phyloP scores from a whole-genome alignment of 2,113 vertebrate genomes.

The Lethenteron reissneri region DNA sequence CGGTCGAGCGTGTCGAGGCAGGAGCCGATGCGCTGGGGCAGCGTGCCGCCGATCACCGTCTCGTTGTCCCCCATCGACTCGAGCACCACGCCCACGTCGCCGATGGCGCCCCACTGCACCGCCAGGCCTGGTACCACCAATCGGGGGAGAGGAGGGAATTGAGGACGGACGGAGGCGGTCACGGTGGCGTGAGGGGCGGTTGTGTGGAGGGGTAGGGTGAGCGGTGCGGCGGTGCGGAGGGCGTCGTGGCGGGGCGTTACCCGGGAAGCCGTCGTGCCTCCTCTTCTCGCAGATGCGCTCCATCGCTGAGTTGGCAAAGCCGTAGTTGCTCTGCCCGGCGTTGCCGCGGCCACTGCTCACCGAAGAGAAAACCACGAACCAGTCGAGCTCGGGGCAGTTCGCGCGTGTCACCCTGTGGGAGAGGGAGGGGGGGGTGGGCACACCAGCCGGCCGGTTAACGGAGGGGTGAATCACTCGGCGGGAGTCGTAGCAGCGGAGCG shows the following conservation, averaged over 20 bases:
- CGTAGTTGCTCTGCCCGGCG: conserved; percentile 73
- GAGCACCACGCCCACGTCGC: conserved; percentile 64
- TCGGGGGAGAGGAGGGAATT: not conserved
- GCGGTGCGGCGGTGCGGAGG: not conserved
- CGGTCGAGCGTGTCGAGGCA: conserved; percentile 65
- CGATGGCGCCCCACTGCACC: conserved; percentile 79
- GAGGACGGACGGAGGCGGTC: not conserved
- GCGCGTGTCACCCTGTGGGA: conserved; percentile 42
- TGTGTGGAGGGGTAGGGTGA: not conserved
- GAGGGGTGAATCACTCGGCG: too few species aligned
- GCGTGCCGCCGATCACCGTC: conserved; percentile 43
- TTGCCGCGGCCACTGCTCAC: conserved; percentile 87
- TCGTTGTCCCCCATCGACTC: conserved; percentile 47
- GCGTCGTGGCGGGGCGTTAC: conserved; percentile 13
- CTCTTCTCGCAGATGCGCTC: conserved; percentile 80
- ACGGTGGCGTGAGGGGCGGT: not conserved
- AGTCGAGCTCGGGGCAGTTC: conserved; percentile 47
- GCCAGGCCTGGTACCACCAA: conserved; percentile 31
- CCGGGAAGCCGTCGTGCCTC: conserved; percentile 36
- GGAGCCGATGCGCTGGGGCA: conserved; percentile 60
- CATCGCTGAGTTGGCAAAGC: conserved; percentile 89
- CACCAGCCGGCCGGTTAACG: too few species aligned
- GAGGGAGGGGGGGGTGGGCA: not conserved
- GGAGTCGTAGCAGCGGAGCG: too few species aligned
- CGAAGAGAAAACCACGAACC: conserved; percentile 85